Base-by-base conservation (phyloP, 2,113 vertebrate genomes). In the Drymodes brunneopygia region DNA sequence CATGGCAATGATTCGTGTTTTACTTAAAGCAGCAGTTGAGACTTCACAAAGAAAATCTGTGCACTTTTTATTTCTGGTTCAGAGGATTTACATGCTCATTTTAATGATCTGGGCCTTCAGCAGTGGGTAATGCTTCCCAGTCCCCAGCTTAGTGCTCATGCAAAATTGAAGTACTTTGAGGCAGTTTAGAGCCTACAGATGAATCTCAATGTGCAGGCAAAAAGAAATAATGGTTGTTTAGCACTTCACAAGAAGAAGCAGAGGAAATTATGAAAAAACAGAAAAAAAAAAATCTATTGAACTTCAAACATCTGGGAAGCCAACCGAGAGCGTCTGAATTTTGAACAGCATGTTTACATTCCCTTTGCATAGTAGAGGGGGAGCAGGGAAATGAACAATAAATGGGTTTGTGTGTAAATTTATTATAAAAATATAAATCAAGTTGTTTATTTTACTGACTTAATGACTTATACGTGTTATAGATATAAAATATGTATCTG, bases 101-200 rank as follows among this genome's bases (percentile, higher is more conserved):
- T 98, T 98, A 98, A 98, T 98, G 98, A 98, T 98, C 97, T 95
- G 87, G 97, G 96, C 96, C 97, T 97, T 97, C 96, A 96, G 96
- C 92, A 96, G 96, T 94, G 96, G 87, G 66, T 98, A 98, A 98
- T 96, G 97, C 97, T 97, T 98, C 97, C 96, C 98, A 98, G 98
- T 97, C 95, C 97, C 96, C 98, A 98, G 97, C 97, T 98, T 98
- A 98, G 97, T 42, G 80, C 98, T 99, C 98, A 99, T 99, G 98
- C 97, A 99, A 99, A 98, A 99, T 98, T 98, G 98, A 99, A 98
- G 97, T 95, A 97, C 97, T 98, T 97, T 91, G 97, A 98, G 86
- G 94, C 96, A 94, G 92, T 97, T 98, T 98, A 97, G 94, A 96
- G 93, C 83, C 89, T 94, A 94, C 91, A 95, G 97, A 98, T 97